A percentile compares a stretch with the other conserved stretches of the same genome.
These are phyloP conservation scores for Nothocercus nigrocapillus DNA, from an alignment of 2,113 vertebrate genomes.

Conservation along the genomic window DNA sequence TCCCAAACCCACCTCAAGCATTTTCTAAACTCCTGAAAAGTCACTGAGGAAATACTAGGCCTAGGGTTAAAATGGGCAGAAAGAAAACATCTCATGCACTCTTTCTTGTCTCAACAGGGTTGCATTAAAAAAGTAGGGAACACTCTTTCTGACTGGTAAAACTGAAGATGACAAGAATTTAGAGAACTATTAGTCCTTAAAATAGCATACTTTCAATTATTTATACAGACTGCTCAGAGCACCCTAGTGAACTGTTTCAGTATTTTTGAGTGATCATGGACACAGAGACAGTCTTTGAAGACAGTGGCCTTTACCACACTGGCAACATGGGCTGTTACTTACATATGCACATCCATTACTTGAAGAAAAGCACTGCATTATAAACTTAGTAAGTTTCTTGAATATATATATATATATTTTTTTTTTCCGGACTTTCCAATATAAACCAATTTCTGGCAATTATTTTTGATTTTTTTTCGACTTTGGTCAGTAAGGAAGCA, in stretches of 20 bases:
- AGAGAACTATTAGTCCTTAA: not conserved
- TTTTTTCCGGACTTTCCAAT: not conserved
- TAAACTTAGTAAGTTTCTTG: not conserved
- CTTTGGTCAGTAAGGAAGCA: not conserved
- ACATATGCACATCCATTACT: not conserved
- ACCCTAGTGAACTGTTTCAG: not conserved
- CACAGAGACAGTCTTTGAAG: not conserved
- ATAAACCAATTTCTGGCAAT: not conserved
- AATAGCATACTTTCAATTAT: not conserved
- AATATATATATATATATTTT: not conserved
- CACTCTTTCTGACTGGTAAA: not conserved
- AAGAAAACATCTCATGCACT: not conserved
- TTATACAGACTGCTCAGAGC: not conserved
- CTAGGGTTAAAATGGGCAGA: not conserved
- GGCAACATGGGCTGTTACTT: not conserved
- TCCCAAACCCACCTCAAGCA: not conserved
- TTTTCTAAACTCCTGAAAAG: not conserved
- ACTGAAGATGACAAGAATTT: not conserved
- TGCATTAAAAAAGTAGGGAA: not conserved
- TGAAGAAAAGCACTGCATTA: constrained; percentile 52
- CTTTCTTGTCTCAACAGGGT: not conserved
- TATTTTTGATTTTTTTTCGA: not conserved
- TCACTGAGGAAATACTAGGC: not conserved
- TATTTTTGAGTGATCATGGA: not conserved
- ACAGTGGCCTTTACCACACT: not conserved